These are phyloP conservation scores for Psilopsiagon aurifrons DNA, from an alignment of 2,113 vertebrate species.

Conservation along the genomic window DNA sequence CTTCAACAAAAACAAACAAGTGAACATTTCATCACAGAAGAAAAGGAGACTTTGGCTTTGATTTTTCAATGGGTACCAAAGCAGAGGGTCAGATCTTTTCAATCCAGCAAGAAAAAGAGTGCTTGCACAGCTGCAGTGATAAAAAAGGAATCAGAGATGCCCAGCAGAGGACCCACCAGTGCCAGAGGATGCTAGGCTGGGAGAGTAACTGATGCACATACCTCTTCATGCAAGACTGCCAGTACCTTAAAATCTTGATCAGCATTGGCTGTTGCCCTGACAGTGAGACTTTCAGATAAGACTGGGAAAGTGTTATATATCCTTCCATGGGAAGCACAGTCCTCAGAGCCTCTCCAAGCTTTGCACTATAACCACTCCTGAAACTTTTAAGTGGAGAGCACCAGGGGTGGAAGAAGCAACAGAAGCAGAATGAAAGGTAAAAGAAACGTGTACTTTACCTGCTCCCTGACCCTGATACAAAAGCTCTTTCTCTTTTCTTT, in stretches of 20 bases:
- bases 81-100: not conserved
- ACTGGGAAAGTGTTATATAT: rapidly evolving
- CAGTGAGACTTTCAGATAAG: not conserved
- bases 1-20: not conserved
- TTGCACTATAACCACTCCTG: not conserved
- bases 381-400: not conserved
- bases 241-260: not conserved
- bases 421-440: not conserved
- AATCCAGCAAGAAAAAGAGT: not conserved
- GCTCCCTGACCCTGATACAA: not conserved
- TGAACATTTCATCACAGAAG: not conserved
- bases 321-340: rapidly evolving
- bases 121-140: not conserved
- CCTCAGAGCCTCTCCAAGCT: no score
- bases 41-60: not conserved
- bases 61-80: not conserved
- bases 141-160: not conserved
- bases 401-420: not conserved
- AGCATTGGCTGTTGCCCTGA: not conserved
- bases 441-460: not conserved
- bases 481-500: not conserved
- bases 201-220: not conserved
- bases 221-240: not conserved
- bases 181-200: not conserved
- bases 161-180: not conserved